A percentile compares a stretch with the other conserved stretches of the same genome.
phyloP scores from a whole-genome alignment of 2,797 vertebrate genomes.

The Gambusia yucatana region DNA sequence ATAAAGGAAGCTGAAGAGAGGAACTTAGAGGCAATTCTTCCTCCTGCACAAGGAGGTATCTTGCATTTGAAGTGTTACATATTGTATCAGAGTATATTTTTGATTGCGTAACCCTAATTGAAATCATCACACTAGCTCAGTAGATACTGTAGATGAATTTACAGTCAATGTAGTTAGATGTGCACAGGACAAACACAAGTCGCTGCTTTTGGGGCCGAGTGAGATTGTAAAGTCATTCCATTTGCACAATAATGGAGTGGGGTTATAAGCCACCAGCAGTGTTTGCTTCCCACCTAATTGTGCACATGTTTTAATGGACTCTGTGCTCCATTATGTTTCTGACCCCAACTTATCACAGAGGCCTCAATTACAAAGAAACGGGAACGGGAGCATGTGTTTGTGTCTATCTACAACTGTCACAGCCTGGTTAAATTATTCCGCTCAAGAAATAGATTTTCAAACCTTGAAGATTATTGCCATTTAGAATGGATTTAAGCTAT shows the following conservation, averaged over 20 bases:
- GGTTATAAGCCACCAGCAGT: constrained; percentile 66
- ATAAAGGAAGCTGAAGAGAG: constrained; percentile 44
- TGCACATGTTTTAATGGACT: constrained; percentile 74
- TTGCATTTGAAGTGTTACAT: constrained; percentile 23
- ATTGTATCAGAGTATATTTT: constrained; percentile 22
- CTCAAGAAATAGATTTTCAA: constrained; percentile 27
- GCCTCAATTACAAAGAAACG: constrained; percentile 65
- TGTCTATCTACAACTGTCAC: constrained; percentile 28
- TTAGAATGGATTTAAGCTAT: constrained; percentile 18
- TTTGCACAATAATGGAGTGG: constrained; percentile 76
- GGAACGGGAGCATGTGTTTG: constrained; percentile 24
- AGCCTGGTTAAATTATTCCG: constrained; percentile 15
- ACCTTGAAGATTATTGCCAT: constrained; percentile 13
- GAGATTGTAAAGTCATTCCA: constrained; percentile 54
- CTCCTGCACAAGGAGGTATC: constrained; percentile 24
- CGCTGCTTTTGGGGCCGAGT: constrained; percentile 36
- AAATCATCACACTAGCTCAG: constrained; percentile 42
- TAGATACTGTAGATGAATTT: constrained; percentile 36
- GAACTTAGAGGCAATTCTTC: constrained; percentile 28
- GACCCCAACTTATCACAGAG: constrained; percentile 62
- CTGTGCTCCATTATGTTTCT: constrained; percentile 61
- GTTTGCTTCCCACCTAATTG: constrained; percentile 77
- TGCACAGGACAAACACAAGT: constrained; percentile 44
- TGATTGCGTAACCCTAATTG: constrained; percentile 16
- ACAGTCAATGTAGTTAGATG: constrained; percentile 25